Conservation (phyloP, 1,140 invertebrate species). For the Ceratina calcarata region DNA sequence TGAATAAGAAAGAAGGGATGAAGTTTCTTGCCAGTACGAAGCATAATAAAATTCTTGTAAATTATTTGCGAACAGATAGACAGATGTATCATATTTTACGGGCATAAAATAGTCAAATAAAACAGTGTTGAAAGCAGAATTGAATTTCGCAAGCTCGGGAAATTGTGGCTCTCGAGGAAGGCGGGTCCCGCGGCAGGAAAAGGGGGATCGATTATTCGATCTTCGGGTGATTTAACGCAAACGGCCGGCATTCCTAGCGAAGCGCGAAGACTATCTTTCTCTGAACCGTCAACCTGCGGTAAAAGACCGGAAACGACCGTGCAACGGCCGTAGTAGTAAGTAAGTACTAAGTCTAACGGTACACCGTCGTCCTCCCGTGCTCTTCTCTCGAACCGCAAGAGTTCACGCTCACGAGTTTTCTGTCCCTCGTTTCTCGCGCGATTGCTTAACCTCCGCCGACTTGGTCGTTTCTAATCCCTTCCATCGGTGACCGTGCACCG, state of each 20-base stretch:
- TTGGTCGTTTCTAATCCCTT: slow-evolving; percentile 35
- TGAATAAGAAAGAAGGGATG: not conserved
- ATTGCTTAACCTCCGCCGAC: slow-evolving; percentile 38
- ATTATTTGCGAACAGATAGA: not conserved
- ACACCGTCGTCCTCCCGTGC: slow-evolving; percentile 26
- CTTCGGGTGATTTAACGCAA: slow-evolving; percentile 39
- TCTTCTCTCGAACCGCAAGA: slow-evolving; percentile 32
- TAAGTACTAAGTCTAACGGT: slow-evolving; percentile 62
- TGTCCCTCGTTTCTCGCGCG: slow-evolving; percentile 14
- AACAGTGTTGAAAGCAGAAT: not conserved
- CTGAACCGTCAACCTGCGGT: slow-evolving; percentile 48
- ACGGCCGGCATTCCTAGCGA: slow-evolving; percentile 29
- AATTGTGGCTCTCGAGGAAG: not conserved
- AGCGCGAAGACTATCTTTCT: slow-evolving; percentile 52
- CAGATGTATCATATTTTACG: too few relatives aligned
- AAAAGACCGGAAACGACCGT: slow-evolving; percentile 64
- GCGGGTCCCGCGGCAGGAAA: slow-evolving; percentile 4
- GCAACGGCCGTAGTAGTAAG: slow-evolving; percentile 46
- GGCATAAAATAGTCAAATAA: too few relatives aligned
- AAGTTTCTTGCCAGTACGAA: not conserved
- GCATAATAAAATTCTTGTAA: not conserved
- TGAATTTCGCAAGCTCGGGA: not conserved
- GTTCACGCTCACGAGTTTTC: slow-evolving; percentile 43
- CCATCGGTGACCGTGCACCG: slow-evolving; percentile 1
- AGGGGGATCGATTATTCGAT: slow-evolving; percentile 45